Evolutionary conservation across 1,140 invertebrate species (phyloP).

Genomic region (Drosophila subpulchrella): DNA sequence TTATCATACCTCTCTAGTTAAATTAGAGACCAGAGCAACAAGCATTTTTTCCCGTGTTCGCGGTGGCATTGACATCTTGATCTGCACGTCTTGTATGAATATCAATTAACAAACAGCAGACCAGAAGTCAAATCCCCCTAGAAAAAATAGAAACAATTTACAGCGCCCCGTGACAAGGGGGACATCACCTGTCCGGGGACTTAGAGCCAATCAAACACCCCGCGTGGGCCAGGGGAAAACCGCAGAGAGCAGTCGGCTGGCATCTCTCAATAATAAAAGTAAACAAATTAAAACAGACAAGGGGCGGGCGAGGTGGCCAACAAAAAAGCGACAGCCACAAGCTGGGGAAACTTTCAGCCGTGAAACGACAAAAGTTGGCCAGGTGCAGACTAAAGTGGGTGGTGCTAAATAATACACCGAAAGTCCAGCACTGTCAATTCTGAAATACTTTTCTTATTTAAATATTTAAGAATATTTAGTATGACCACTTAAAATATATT

Average conservation of each 20-base stretch:
- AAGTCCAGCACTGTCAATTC: background rate
- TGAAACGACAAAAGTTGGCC: slow-evolving; percentile 77
- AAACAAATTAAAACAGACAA: slow-evolving; percentile 84
- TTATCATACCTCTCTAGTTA: too few relatives aligned
- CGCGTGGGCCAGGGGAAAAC: slow-evolving; percentile 7
- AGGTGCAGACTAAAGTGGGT: slow-evolving; percentile 34
- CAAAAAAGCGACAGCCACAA: slow-evolving; percentile 62
- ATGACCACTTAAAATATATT: too few relatives aligned
- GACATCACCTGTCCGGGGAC: slow-evolving; percentile 62
- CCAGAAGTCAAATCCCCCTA: slow-evolving; percentile 60
- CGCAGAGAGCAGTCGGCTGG: slow-evolving; percentile 25
- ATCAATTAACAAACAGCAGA: slow-evolving; percentile 69
- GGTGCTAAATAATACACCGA: slow-evolving; percentile 2
- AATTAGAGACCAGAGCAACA: too few relatives aligned
- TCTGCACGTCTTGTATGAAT: slow-evolving; percentile 72
- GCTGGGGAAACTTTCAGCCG: slow-evolving; percentile 68
- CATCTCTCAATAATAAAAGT: slow-evolving; percentile 83
- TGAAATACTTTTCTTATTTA: too few relatives aligned
- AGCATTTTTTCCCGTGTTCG: slow-evolving; percentile 3
- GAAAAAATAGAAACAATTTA: slow-evolving; percentile 51
- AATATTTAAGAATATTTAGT: too few relatives aligned
- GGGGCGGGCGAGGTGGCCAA: slow-evolving; percentile 33
- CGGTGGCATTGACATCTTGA: slow-evolving; percentile 61
- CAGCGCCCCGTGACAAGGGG: slow-evolving; percentile 28
- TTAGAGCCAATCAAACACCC: slow-evolving; percentile 75